Percentiles rank a stretch among this genome's conserved stretches.
These are phyloP conservation scores for Hemicentrotus pulcherrimus DNA, from an alignment of 35 echinoderm and acorn worm species.

Conservation along the genomic window DNA sequence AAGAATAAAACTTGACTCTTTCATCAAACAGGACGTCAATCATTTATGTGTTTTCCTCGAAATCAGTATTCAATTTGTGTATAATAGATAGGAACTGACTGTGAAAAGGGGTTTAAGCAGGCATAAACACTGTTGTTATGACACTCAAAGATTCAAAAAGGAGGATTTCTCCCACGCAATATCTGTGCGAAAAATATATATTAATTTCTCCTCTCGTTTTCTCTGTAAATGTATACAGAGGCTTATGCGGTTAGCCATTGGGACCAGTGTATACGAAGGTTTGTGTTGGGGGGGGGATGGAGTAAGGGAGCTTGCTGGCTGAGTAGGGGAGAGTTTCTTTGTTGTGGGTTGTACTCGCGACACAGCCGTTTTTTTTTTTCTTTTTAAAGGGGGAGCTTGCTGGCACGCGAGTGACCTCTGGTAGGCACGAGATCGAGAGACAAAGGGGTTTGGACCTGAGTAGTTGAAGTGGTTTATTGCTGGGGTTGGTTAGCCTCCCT, in stretches of 20 bases:
- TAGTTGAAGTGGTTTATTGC: constrained; percentile 1
- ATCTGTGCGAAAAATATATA: background rate
- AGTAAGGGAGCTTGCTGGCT: background rate
- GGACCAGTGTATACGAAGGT: background rate
- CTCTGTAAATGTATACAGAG: background rate
- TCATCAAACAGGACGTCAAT: background rate
- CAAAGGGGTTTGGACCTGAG: background rate
- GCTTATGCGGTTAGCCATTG: background rate
- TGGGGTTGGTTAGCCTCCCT: background rate
- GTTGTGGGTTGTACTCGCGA: background rate
- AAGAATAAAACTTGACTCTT: background rate
- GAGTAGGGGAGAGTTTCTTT: background rate
- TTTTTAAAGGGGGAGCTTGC: background rate
- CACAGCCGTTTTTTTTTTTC: too few species aligned
- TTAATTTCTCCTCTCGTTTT: background rate
- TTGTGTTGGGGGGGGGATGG: background rate
- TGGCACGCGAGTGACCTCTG: constrained; percentile 7
- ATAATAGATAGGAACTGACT: too few species aligned
- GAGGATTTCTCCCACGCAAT: background rate
- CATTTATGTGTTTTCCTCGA: background rate
- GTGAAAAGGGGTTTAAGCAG: background rate
- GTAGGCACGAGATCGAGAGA: background rate
- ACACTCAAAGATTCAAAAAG: background rate
- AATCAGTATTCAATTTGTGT: background rate
- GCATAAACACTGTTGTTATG: background rate